phyloP scores from a whole-genome alignment of 2,888 invertebrate species.

The Acleris sparsana region DNA sequence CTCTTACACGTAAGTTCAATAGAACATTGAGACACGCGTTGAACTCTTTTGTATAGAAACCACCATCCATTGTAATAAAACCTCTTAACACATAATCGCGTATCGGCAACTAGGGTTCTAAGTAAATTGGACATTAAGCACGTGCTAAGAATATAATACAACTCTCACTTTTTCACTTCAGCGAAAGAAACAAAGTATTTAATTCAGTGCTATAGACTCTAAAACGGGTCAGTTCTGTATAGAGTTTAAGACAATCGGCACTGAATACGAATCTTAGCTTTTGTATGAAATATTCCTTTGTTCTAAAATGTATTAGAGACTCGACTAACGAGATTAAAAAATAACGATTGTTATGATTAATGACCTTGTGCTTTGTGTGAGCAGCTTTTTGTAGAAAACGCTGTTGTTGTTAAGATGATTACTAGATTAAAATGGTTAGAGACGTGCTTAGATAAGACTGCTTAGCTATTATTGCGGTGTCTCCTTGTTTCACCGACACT shows the following conservation, averaged over 20 bases:
- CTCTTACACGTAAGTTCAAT: neutral
- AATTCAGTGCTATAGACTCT: too few relatives aligned
- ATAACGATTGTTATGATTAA: conserved; percentile 23
- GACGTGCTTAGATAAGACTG: too few relatives aligned
- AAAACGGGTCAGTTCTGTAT: too few relatives aligned
- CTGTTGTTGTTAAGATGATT: neutral
- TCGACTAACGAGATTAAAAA: conserved; percentile 17
- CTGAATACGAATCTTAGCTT: conserved; percentile 12
- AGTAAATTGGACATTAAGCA: conserved; percentile 1
- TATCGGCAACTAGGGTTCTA: neutral
- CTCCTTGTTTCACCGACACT: too few relatives aligned
- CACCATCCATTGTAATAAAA: conserved; percentile 9
- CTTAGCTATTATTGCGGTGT: too few relatives aligned
- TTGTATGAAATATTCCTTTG: conserved; percentile 23
- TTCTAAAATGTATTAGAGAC: conserved; percentile 40
- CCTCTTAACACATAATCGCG: neutral
- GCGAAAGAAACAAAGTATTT: neutral
- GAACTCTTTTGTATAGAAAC: conserved; percentile 52
- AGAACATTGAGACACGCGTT: conserved; percentile 43
- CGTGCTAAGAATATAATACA: conserved; percentile 22
- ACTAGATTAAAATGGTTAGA: too few relatives aligned
- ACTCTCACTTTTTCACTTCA: conserved; percentile 35
- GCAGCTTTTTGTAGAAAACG: conserved; percentile 1
- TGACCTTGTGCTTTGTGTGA: conserved; percentile 3
- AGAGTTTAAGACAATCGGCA: too few relatives aligned